Conservation (phyloP, 2,888 invertebrate species). For the Lypha dubia region DNA sequence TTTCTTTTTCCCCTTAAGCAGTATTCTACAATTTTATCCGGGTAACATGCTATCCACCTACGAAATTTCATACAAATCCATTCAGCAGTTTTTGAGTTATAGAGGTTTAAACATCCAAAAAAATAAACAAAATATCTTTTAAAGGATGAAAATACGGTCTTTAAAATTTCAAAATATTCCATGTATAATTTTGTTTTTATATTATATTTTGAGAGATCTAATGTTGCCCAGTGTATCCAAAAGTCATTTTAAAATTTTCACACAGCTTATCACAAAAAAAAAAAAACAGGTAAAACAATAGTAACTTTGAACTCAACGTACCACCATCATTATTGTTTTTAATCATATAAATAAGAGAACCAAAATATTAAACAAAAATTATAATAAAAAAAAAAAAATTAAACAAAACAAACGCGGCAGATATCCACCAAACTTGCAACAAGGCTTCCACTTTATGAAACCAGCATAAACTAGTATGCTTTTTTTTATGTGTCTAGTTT, state of each 20-base stretch:
- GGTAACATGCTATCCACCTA: too few species aligned
- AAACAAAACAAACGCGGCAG: neutral
- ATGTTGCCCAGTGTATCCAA: neutral
- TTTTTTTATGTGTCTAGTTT: neutral
- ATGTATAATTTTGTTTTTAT: too few species aligned
- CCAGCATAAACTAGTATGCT: conserved; percentile 33
- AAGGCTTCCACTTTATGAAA: neutral
- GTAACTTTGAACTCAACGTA: conserved; percentile 8
- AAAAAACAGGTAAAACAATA: conserved; percentile 29
- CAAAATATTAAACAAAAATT: neutral
- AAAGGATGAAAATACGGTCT: too few species aligned
- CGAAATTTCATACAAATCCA: too few species aligned
- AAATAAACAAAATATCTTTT: too few species aligned
- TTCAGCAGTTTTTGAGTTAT: too few species aligned
- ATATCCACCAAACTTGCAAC: neutral
- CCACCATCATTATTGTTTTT: conserved; percentile 38
- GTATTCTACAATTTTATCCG: too few species aligned
- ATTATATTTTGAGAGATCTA: too few species aligned
- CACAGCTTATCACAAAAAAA: neutral
- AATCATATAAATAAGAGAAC: conserved; percentile 6
- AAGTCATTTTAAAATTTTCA: neutral
- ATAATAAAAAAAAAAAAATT: neutral
- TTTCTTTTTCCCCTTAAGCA: too few species aligned
- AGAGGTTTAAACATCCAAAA: too few species aligned
- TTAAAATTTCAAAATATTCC: too few species aligned